Evolutionary conservation across 2,797 vertebrate genomes (phyloP), one percentile per base, ranked within the genome.

Genomic region (Cuniculus paca): DNA sequence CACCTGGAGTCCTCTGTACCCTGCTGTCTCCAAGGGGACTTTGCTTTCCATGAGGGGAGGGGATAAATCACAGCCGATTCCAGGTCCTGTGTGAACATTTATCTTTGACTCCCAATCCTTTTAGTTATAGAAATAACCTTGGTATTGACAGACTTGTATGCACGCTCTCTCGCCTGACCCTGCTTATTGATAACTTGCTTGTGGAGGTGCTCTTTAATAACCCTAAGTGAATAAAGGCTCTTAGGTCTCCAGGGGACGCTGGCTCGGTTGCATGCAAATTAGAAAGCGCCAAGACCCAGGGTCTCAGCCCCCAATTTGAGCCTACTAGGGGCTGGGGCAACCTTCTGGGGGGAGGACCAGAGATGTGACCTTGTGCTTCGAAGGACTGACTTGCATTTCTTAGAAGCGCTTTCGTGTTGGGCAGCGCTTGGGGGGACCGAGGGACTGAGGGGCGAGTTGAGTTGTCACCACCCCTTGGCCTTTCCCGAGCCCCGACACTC

Each of bases 151-250:
- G 98, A 98, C 90, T 96, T 91, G 98, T 99, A 98, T 91, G 97
- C 98, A 99, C 98, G 98, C 98, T 98, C 99, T 98, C 98, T 98
- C 98, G 92, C 97, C 96, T 94, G 97, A 98, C 98, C 98, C 96
- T 88, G 97, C 98, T 98, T 99, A 99, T 99, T 98, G 99, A 99
- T 99, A 99, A 98, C 98, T 97, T 97, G 98, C 98, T 99, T 98
- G 98, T 97, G 98, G 96, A 98, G 99, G 99, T 99, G 98, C 99
- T 99, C 99, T 98, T 98, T 99, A 99, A 99, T 99, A 99, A 99
- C 99, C 98, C 98, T 99, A 99, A 99, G 99, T 99, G 99, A 99
- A 98, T 98, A 98, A 97, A 79, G 96, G 98, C 87, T 94, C 50
- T 98, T 98, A 98, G 96, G 98, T 99, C 99, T 98, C 97, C 96